Evolutionary conservation across 2,113 vertebrate species (phyloP).

Genomic region (Chaetodon trifascialis): DNA sequence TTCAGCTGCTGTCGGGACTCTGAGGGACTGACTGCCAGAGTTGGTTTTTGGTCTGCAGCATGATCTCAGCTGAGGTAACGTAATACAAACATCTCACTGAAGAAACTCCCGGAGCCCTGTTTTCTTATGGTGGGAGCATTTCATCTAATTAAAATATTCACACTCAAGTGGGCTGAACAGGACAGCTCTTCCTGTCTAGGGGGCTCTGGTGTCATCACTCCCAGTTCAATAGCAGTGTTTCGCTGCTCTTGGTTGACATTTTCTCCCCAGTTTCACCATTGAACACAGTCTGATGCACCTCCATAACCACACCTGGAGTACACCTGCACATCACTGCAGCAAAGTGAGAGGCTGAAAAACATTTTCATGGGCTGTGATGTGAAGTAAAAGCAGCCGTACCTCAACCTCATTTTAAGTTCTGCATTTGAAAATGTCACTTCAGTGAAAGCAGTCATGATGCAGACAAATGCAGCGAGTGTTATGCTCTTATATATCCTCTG

Average conservation of each 20-base stretch:
- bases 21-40: background rate
- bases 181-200: background rate
- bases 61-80: background rate
- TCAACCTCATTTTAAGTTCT: no score
- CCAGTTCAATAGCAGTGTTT: background rate
- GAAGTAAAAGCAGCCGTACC: no score
- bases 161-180: background rate
- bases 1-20: constrained; percentile 26
- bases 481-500: no score
- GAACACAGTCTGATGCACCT: background rate
- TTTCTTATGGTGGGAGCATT: background rate
- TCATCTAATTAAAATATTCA: background rate
- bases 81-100: background rate
- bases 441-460: no score
- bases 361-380: no score
- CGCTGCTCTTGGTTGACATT: no score
- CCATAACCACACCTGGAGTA: no score
- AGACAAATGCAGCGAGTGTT: no score
- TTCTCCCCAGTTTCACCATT: background rate
- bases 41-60: background rate
- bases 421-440: no score
- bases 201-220: background rate
- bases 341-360: no score
- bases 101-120: background rate
- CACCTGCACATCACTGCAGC: no score